Percentiles rank a stretch among this genome's conserved stretches.
These are phyloP conservation scores for Microctenopoma stevenorrisi DNA, from an alignment of 2,797 vertebrate genomes.

Conservation along the genomic window DNA sequence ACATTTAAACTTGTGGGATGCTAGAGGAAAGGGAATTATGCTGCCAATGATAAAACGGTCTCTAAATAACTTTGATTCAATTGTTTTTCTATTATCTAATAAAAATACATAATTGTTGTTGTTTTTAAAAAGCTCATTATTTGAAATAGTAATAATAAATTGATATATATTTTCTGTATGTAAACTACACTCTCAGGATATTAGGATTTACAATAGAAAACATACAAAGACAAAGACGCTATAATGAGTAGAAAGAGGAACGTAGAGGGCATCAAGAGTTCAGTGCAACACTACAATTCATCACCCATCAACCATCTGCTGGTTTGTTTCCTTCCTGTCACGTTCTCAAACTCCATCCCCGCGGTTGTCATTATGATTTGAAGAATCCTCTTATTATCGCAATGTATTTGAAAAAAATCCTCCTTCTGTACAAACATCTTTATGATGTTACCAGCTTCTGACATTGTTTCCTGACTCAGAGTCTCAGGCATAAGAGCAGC, in stretches of 20 bases:
- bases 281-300: constrained; percentile 43
- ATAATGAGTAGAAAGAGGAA: constrained; percentile 34
- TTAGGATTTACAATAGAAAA: constrained; percentile 12
- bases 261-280: constrained; percentile 46
- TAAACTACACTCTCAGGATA: background rate
- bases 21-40: constrained; percentile 21
- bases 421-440: constrained; percentile 21
- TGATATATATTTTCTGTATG: background rate
- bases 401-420: constrained; percentile 31
- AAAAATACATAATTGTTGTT: constrained; percentile 26
- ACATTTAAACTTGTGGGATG: constrained; percentile 40
- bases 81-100: constrained; percentile 7
- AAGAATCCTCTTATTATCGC: constrained; percentile 51
- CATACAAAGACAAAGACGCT: constrained; percentile 21
- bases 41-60: constrained; percentile 37
- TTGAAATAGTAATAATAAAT: background rate
- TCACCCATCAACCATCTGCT: constrained; percentile 34
- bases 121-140: constrained; percentile 22
- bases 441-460: constrained; percentile 50
- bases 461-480: constrained; percentile 50
- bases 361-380: constrained; percentile 38
- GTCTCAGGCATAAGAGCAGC: constrained; percentile 26
- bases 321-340: constrained; percentile 43
- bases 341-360: constrained; percentile 26
- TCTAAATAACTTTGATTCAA: constrained; percentile 31